Evolutionary conservation across 2,113 vertebrate genomes (phyloP), one percentile per base, ranked within the genome.

Genomic region (Urocolius indicus): DNA sequence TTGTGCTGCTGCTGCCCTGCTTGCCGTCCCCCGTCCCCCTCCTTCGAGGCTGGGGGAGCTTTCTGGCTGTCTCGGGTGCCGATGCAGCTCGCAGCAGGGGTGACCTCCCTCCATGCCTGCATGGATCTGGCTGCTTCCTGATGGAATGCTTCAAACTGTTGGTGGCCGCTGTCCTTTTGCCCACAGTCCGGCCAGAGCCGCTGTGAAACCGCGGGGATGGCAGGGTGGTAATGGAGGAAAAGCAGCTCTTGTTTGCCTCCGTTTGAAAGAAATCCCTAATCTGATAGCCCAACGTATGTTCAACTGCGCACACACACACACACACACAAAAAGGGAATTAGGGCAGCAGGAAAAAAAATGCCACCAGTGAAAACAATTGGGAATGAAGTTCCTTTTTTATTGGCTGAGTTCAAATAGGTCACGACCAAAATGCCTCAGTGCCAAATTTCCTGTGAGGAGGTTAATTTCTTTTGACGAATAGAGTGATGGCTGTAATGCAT

Each of bases 281-380:
- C 90, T 92, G 80, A 84, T 58, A 58, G 81, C 51, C 22, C 21
- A 84, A 58, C 94, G 90, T 89, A 94, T 84, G 95, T 68, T 74
- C 57, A 91, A 8, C 45, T 71, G 82, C 63, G 83, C 68, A n/a
- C 21, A 57, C 30, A 48, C 48, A 55, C 83, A 85, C 68, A n/a
- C 21, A 57, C 30, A 48, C 48, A 55, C 83, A 91, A 89, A 81
- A 55, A 14, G 19, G 51, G 94, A 97, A 94, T 92, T 94, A 97
- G 96, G 92, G 79, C 95, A 78, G 72, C 79, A 61, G 90, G 79
- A 63, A 93, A 93, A 77, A 86, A 93, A 51, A 67, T 93, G 86
- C 76, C 81, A 55, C 43, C 13, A 34, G 76, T 62, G 84, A 76
- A 62, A 73, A 62, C 57, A 38, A 26, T 11, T 62, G 93, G 88